Base-by-base conservation (phyloP, 2,888 invertebrate genomes). In the Xestia ashworthii region DNA sequence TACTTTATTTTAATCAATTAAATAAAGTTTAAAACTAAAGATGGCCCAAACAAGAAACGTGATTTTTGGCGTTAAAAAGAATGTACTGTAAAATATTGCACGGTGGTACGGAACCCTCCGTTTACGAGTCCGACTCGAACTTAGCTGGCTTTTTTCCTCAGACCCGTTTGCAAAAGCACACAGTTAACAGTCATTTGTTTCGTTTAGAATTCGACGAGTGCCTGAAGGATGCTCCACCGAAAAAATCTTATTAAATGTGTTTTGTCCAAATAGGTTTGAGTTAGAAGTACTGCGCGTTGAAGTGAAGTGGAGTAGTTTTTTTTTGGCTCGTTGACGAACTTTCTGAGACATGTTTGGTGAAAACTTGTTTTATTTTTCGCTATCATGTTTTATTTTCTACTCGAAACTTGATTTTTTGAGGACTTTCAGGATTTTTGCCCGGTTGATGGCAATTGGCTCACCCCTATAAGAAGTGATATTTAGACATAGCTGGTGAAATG, bases 181-280 rank as follows among this genome's bases (percentile, higher is more conserved):
- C 69, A n/a, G 76, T 75, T 80, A 84, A 80, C 82, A 82, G 71
- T 80, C 76, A 81, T 78, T 87, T 78, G 83, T 85, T 86, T 80
- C 87, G 82, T 79, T 87, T 85, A 79, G 74, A 74, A 68, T 74
- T 87, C 74, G 72, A 83, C 81, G 76, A 85, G 85, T 71, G 67
- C 64, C 53, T 84, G 73, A 80, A 82, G 87, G 66, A 78, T 78
- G 74, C 85, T 85, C 41, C 25, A 60, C 55, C 44, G 71, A 84
- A 80, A 80, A 82, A 75, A 75, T 77, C 86, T 86, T 82, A 79
- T 86, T 82, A 80, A 79, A 80, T 81, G 73, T 83, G 60, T 75
- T 80, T 72, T 69, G 53, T 64, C 53, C 16, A 68, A 80, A 74
- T 76, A 71, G 60, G 80, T 65, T 80, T 60, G 25, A 68, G 74